Conservation (phyloP, 2,888 invertebrate genomes). For the Epistrophella euchroma region DNA sequence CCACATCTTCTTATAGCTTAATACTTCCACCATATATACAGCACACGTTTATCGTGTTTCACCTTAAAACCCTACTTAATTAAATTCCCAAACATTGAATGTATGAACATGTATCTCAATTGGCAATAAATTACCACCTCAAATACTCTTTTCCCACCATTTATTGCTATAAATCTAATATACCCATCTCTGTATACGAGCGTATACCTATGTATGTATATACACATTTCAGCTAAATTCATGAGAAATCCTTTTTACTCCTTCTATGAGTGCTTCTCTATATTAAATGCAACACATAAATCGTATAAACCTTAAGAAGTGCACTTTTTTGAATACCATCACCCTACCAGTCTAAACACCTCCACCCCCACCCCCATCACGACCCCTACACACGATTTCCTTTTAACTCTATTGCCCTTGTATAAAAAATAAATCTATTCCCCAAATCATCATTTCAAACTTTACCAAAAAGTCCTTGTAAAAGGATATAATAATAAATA, state of each 20-base stretch:
- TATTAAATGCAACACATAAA: conserved; percentile 61
- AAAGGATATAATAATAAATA: conserved; percentile 44
- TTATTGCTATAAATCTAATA: no score
- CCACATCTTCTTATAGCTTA: not conserved
- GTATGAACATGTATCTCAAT: conserved; percentile 42
- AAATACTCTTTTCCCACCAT: no score
- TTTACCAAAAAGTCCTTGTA: conserved; percentile 54
- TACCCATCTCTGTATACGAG: not conserved
- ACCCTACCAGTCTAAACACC: not conserved
- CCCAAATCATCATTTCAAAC: conserved; percentile 73
- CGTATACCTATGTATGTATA: no score
- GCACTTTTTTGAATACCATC: not conserved
- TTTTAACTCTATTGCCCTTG: not conserved
- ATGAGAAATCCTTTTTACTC: conserved; percentile 20
- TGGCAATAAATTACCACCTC: conserved; percentile 67
- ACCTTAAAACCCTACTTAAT: conserved; percentile 46
- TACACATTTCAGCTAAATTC: conserved; percentile 20
- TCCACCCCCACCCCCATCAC: not conserved
- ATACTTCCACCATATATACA: not conserved
- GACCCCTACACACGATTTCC: not conserved
- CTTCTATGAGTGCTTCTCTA: not conserved
- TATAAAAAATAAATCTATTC: conserved; percentile 55
- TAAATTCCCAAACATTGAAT: conserved; percentile 59
- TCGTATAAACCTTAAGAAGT: conserved; percentile 48
- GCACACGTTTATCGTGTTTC: not conserved